These are phyloP conservation scores for Magallana angulata DNA, from an alignment of 1,140 invertebrate species.

Conservation along the genomic window DNA sequence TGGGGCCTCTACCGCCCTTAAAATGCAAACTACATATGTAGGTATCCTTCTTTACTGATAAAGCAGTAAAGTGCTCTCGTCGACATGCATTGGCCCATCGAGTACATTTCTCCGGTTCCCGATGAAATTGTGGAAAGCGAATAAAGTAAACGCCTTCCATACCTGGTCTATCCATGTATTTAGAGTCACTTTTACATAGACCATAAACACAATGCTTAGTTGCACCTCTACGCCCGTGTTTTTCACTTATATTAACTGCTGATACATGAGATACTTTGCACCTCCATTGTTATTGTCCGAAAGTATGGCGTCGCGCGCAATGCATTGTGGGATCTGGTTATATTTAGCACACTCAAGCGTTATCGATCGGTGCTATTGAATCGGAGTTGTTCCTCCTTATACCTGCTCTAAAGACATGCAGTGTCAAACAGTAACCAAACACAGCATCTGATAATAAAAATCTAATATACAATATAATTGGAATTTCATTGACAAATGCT, in stretches of 20 bases:
- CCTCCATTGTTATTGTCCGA: not conserved
- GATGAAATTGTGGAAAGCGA: not conserved
- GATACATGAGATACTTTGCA: no score
- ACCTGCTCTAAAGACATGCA: no score
- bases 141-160: not conserved
- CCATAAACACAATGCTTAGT: not conserved
- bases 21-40: constrained; percentile 57
- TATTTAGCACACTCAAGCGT: not conserved
- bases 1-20: constrained; percentile 50
- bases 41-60: constrained; percentile 53
- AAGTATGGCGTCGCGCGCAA: not conserved
- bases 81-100: constrained; percentile 50
- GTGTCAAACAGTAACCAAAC: no score
- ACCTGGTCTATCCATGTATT: not conserved
- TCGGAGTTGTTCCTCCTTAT: no score
- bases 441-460: no score
- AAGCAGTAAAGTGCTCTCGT: constrained; percentile 46
- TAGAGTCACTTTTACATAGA: not conserved
- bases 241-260: no score
- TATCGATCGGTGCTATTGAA: not conserved
- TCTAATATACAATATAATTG: no score
- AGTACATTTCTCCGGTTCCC: constrained; percentile 39
- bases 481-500: no score
- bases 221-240: not conserved
- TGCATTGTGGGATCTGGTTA: not conserved